These are phyloP conservation scores for Lasioglossum villosulum DNA, from an alignment of 2,888 invertebrate species.

Conservation along the genomic window DNA sequence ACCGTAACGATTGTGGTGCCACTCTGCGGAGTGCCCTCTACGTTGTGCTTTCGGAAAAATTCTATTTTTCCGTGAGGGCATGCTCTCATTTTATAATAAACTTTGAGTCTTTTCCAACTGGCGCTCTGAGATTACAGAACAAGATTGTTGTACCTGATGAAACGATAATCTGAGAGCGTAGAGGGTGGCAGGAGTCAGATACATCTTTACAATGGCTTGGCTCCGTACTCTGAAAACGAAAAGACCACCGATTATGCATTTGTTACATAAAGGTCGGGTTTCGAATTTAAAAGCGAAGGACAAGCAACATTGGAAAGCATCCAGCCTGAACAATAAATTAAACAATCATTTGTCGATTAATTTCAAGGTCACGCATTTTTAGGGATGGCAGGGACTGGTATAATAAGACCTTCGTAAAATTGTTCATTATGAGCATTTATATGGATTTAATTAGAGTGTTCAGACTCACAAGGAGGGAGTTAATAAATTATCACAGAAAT, in stretches of 20 bases:
- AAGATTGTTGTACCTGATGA: conserved; percentile 74
- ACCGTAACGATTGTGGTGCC: background rate
- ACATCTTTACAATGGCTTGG: conserved; percentile 74
- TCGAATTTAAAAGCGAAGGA: conserved; percentile 31
- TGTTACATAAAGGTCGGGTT: conserved; percentile 13
- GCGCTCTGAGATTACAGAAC: background rate
- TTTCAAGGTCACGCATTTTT: background rate
- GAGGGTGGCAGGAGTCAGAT: conserved; percentile 71
- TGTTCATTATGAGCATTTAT: background rate
- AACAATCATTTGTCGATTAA: background rate
- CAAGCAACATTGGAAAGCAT: conserved; percentile 31
- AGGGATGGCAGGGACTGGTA: too few species aligned
- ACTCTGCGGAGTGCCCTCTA: background rate
- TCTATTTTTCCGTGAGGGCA: background rate
- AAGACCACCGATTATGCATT: background rate
- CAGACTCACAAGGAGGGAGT: background rate
- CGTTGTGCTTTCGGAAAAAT: background rate
- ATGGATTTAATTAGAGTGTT: background rate
- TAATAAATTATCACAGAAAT: background rate
- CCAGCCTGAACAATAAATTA: conserved; percentile 6
- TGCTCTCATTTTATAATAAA: background rate
- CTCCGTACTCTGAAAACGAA: conserved; percentile 70
- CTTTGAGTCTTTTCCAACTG: background rate
- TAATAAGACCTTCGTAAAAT: background rate
- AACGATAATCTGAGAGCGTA: conserved; percentile 79